Conservation (phyloP, 2,888 invertebrate species). For the Caenorhabditis doughertyi region DNA sequence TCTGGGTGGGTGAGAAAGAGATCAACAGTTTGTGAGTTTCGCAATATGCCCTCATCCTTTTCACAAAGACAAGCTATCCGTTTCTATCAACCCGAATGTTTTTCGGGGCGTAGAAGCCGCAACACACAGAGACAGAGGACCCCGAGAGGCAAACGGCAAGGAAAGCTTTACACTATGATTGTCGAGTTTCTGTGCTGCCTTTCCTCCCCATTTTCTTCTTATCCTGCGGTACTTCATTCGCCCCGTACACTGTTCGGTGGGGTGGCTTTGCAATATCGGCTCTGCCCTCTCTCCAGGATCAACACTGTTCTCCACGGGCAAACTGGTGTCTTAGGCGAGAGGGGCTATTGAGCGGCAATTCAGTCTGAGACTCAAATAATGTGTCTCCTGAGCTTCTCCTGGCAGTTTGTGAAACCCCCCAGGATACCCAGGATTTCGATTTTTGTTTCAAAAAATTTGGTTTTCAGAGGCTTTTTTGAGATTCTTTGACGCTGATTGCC, state of each 20-base stretch:
- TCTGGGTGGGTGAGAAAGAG: neutral
- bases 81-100: constrained; percentile 17
- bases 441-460: too few species aligned
- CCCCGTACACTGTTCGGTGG: constrained; percentile 50
- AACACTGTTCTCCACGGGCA: constrained; percentile 28
- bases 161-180: constrained; percentile 40
- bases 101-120: constrained; percentile 12
- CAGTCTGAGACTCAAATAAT: constrained; percentile 24
- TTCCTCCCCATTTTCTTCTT: neutral
- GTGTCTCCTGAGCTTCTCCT: neutral
- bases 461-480: too few species aligned
- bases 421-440: too few species aligned
- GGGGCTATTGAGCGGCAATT: constrained; percentile 39
- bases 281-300: constrained; percentile 36
- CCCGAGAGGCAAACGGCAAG: constrained; percentile 26
- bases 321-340: constrained; percentile 34
- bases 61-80: constrained; percentile 1
- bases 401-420: too few species aligned
- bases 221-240: constrained; percentile 47
- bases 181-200: constrained; percentile 29
- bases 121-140: neutral
- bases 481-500: too few species aligned
- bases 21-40: constrained; percentile 18
- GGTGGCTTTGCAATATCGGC: constrained; percentile 38
- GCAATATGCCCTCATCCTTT: neutral